Evolutionary conservation across 2,888 invertebrate species (phyloP).

Genomic region (Chironomus tentans): DNA sequence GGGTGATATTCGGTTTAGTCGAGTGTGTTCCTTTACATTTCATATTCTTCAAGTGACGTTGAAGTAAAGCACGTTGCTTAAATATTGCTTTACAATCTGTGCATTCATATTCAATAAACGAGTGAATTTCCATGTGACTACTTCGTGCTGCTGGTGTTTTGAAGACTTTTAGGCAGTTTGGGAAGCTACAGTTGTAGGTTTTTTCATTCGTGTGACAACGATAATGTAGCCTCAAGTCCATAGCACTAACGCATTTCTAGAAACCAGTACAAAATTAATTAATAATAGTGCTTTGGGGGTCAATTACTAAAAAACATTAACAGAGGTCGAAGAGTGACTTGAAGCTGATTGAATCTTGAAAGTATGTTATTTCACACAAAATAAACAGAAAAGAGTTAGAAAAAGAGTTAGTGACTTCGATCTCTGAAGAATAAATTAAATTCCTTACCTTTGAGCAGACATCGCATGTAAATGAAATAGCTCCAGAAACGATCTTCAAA

Average conservation of each 20-base stretch:
- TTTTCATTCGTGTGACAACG: not conserved
- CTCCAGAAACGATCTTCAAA: conserved; percentile 9
- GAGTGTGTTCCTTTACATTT: not conserved
- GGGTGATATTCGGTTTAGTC: no score
- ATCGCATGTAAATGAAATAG: not conserved
- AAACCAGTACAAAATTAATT: no score
- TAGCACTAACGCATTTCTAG: not conserved
- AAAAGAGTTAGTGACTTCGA: no score
- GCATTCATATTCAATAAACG: not conserved
- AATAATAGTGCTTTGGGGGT: no score
- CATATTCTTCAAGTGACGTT: conserved; percentile 1
- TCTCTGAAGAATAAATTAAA: no score
- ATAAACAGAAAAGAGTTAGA: no score
- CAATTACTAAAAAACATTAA: no score
- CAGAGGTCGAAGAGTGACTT: no score
- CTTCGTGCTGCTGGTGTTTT: conserved; percentile 20
- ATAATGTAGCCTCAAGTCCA: conserved; percentile 8
- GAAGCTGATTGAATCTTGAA: no score
- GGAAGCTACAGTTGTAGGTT: not conserved
- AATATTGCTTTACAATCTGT: not conserved
- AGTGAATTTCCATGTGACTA: conserved; percentile 17
- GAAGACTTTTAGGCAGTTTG: conserved; percentile 3
- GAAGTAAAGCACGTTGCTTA: not conserved
- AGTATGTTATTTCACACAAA: no score
- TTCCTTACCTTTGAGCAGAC: not conserved